Conservation (phyloP, 2,797 vertebrate species). For the Pangasius macronema region DNA sequence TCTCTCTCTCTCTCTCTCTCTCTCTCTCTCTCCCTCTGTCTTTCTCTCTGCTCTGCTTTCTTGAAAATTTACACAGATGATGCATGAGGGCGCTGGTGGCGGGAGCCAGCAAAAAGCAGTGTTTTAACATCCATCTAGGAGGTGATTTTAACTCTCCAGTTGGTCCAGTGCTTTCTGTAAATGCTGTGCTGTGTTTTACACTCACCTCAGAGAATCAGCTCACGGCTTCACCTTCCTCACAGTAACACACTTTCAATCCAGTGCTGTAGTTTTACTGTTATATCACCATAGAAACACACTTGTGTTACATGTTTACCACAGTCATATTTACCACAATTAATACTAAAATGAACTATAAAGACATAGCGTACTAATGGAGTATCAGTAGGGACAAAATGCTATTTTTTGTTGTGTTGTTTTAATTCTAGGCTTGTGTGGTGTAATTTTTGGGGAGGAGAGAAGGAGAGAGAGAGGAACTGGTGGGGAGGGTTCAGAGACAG, state of each 20-base stretch:
- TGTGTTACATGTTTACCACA: neutral
- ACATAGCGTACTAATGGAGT: neutral
- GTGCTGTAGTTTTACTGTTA: neutral
- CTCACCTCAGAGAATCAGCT: slow-evolving; percentile 32
- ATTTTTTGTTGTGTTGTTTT: slow-evolving; percentile 48
- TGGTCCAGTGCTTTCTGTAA: slow-evolving; percentile 54
- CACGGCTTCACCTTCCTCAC: slow-evolving; percentile 34
- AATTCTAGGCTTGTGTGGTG: slow-evolving; percentile 44
- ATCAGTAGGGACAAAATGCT: slow-evolving; percentile 1
- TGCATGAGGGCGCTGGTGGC: slow-evolving; percentile 54
- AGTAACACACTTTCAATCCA: slow-evolving; percentile 35
- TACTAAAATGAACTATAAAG: neutral
- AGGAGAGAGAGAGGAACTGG: neutral
- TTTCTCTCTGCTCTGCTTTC: slow-evolving; percentile 27
- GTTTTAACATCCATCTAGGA: slow-evolving; percentile 57
- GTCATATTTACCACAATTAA: neutral
- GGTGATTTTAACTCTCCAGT: slow-evolving; percentile 57
- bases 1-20: neutral
- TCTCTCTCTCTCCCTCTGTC: neutral
- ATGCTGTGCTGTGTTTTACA: slow-evolving; percentile 51
- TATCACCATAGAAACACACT: slow-evolving; percentile 25
- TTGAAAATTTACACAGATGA: slow-evolving; percentile 66
- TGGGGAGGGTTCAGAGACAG: slow-evolving; percentile 43
- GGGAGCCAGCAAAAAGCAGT: slow-evolving; percentile 56
- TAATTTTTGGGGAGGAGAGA: slow-evolving; percentile 57